Conservation (phyloP, 2,888 invertebrate species). For the Pseudolycoriella hygida region DNA sequence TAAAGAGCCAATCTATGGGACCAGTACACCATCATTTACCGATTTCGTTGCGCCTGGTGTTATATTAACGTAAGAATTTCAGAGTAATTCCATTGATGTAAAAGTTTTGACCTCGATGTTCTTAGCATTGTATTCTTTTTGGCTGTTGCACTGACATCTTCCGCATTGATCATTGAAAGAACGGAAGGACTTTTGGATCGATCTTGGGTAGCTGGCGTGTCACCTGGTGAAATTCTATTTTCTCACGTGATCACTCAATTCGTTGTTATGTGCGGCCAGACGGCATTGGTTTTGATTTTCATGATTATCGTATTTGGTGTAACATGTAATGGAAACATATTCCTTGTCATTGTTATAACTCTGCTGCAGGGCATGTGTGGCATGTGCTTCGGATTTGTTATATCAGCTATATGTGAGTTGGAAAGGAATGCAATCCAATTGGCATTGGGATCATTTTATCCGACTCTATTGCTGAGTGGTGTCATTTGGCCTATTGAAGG, state of each 20-base stretch:
- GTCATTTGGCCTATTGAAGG: conserved; percentile 96
- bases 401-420: conserved; percentile 79
- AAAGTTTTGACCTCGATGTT: conserved; percentile 14
- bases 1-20: conserved; percentile 75
- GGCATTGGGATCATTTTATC: conserved; percentile 88
- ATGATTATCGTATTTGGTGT: conserved; percentile 83
- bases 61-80: conserved; percentile 64
- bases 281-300: conserved; percentile 74
- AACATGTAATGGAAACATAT: conserved; percentile 73
- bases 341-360: conserved; percentile 69
- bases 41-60: conserved; percentile 94
- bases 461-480: conserved; percentile 77
- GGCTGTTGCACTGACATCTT: conserved; percentile 85
- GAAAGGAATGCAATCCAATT: conserved; percentile 87
- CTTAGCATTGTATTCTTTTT: conserved; percentile 87
- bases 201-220: conserved; percentile 87
- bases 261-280: conserved; percentile 89
- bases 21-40: conserved; percentile 78
- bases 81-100: neutral
- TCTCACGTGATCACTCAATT: conserved; percentile 90
- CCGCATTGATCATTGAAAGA: conserved; percentile 76
- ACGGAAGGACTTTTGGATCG: conserved; percentile 84
- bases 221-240: conserved; percentile 79
- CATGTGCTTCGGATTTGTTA: conserved; percentile 92
- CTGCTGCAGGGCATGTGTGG: conserved; percentile 84